Percentiles rank a stretch among this genome's conserved stretches.
phyloP scores from a whole-genome alignment of 2,113 vertebrate genomes.

The Gallinago jamesoni region DNA sequence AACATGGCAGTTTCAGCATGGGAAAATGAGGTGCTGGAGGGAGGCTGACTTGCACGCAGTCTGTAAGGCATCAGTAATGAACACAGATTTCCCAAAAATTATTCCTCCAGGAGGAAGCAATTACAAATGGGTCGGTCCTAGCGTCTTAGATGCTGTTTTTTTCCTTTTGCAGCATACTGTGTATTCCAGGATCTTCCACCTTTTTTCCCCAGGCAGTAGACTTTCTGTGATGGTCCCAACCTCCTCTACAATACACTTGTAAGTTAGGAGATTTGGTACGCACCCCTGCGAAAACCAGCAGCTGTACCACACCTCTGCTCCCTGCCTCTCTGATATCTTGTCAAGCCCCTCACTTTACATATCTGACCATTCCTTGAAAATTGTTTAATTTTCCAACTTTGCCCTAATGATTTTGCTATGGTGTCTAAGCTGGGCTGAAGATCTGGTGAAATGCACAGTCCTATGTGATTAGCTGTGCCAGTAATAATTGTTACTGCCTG shows the following conservation, averaged over 20 bases:
- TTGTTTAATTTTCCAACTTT: neutral
- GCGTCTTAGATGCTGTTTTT: neutral
- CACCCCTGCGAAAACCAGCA: neutral
- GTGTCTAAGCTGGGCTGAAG: neutral
- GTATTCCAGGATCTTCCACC: neutral
- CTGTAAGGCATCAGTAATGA: neutral
- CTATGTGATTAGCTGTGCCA: neutral
- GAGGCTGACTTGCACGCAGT: neutral
- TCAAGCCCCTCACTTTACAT: neutral
- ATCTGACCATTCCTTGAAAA: neutral
- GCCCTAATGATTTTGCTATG: neutral
- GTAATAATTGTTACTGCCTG: neutral
- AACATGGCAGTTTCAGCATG: neutral
- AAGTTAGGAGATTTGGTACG: neutral
- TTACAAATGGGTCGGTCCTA: neutral
- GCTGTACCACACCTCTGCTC: neutral
- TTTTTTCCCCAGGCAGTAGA: neutral
- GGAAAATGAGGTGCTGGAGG: neutral
- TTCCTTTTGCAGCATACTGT: neutral
- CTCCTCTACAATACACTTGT: neutral
- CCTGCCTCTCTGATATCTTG: neutral
- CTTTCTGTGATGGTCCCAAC: neutral
- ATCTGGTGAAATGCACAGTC: neutral
- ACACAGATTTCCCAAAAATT: neutral
- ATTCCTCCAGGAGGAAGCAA: neutral